phyloP scores from a whole-genome alignment of 2,113 vertebrate species.

The Trinectes maculatus region DNA sequence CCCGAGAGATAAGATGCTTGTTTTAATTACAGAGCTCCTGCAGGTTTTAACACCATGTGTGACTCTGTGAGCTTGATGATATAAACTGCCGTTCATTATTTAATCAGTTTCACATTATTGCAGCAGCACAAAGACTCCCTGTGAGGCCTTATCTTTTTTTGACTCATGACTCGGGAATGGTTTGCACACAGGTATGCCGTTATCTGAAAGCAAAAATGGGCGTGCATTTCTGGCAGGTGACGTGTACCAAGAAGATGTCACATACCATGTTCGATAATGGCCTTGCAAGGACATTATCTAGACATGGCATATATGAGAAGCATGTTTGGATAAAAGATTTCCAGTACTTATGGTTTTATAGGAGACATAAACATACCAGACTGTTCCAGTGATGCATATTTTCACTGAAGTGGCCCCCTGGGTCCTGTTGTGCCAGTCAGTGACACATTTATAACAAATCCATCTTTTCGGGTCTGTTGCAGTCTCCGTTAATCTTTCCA shows the following conservation, averaged over 20 bases:
- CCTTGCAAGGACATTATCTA: not conserved
- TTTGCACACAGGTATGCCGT: constrained; percentile 12
- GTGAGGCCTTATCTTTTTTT: constrained; percentile 16
- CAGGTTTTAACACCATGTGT: not conserved
- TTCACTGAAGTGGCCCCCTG: constrained; percentile 4
- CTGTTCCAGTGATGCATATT: not conserved
- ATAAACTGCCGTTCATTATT: constrained; percentile 11
- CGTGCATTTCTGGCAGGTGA: constrained; percentile 11
- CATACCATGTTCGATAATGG: not conserved
- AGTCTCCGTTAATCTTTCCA: not conserved
- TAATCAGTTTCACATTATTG: constrained; percentile 53
- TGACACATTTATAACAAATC: constrained; percentile 28
- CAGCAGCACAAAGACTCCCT: constrained; percentile 5
- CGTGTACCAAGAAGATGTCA: not conserved
- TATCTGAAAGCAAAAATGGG: constrained; percentile 7
- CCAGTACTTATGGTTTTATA: not conserved
- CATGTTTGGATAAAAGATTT: constrained; percentile 17
- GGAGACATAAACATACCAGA: constrained; percentile 7
- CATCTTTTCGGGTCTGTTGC: not conserved
- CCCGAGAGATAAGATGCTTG: constrained; percentile 31
- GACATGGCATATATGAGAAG: too few species aligned
- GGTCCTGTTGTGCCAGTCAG: not conserved
- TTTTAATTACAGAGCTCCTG: constrained; percentile 11
- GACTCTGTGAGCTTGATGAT: constrained; percentile 7
- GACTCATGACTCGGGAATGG: not conserved